These are phyloP conservation scores for Pseudomyrmex pallidus DNA, from an alignment of 1,140 invertebrate genomes.

Conservation along the genomic window DNA sequence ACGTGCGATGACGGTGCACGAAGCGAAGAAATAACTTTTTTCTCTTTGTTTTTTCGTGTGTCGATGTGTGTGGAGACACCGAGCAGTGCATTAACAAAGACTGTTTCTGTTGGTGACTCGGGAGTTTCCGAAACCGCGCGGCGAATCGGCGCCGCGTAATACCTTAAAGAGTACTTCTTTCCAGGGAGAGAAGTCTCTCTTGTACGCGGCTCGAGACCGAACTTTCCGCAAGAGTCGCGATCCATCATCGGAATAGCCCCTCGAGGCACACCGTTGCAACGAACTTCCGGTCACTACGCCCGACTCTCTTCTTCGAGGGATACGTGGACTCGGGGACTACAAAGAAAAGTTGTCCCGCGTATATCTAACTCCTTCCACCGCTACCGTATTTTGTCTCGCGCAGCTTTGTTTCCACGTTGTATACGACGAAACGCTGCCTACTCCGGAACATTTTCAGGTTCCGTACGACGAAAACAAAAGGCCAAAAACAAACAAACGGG, in stretches of 20 bases:
- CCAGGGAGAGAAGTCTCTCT: conserved; percentile 24
- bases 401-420: conserved; percentile 47
- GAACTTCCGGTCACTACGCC: conserved; percentile 64
- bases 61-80: background rate
- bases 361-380: conserved; percentile 46
- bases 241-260: conserved; percentile 65
- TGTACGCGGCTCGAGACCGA: conserved; percentile 39
- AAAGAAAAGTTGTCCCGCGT: conserved; percentile 42
- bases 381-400: conserved; percentile 42
- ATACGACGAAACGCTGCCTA: conserved; percentile 15
- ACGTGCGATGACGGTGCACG: background rate
- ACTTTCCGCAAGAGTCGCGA: conserved; percentile 57
- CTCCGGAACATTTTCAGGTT: conserved; percentile 20
- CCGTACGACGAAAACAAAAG: conserved; percentile 32
- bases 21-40: background rate
- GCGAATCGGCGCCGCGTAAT: conserved; percentile 48
- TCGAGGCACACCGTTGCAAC: conserved; percentile 56
- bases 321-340: conserved; percentile 37
- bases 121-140: conserved; percentile 41
- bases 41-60: background rate
- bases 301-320: conserved; percentile 37
- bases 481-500: conserved; percentile 31
- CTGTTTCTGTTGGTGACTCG: conserved; percentile 38
- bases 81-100: conserved; percentile 26
- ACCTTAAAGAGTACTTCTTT: conserved; percentile 55